Conservation (phyloP, 2,113 vertebrate species). For the Dipodomys ordii region DNA sequence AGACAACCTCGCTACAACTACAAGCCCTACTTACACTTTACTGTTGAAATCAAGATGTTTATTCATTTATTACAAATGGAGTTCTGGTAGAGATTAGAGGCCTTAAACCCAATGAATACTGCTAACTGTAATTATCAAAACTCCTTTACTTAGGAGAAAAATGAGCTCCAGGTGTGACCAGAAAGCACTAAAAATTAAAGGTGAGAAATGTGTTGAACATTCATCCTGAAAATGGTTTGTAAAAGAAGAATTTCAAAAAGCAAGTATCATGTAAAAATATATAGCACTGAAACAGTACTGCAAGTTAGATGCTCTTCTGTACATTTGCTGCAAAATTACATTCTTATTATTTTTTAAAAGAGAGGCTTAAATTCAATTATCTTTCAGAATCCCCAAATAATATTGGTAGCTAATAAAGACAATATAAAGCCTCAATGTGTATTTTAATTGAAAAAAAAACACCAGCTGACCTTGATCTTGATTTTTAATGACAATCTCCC, state of each 20-base stretch:
- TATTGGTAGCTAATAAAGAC: conserved; percentile 10
- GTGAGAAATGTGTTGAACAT: neutral
- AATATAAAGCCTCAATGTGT: neutral
- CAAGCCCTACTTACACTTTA: neutral
- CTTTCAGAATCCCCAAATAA: conserved; percentile 24
- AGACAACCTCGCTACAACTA: neutral
- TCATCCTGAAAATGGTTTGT: neutral
- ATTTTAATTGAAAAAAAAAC: conserved; percentile 49
- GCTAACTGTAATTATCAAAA: neutral
- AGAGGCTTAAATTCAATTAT: conserved; percentile 13
- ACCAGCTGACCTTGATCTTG: conserved; percentile 3
- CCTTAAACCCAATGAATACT: neutral
- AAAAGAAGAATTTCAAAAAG: conserved; percentile 15
- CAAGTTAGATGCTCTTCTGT: neutral
- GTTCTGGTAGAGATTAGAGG: neutral
- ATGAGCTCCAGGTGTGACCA: neutral
- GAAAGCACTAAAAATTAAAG: conserved; percentile 16
- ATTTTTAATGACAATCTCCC: conserved; percentile 49
- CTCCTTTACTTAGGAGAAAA: conserved; percentile 13
- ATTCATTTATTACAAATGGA: conserved; percentile 19
- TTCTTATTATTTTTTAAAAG: conserved; percentile 8
- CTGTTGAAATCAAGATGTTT: neutral
- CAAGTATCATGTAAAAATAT: neutral
- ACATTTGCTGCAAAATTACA: conserved; percentile 15
- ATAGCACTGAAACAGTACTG: neutral